phyloP scores from a whole-genome alignment of 2,113 vertebrate genomes.

The Rhabdornis inornatus region DNA sequence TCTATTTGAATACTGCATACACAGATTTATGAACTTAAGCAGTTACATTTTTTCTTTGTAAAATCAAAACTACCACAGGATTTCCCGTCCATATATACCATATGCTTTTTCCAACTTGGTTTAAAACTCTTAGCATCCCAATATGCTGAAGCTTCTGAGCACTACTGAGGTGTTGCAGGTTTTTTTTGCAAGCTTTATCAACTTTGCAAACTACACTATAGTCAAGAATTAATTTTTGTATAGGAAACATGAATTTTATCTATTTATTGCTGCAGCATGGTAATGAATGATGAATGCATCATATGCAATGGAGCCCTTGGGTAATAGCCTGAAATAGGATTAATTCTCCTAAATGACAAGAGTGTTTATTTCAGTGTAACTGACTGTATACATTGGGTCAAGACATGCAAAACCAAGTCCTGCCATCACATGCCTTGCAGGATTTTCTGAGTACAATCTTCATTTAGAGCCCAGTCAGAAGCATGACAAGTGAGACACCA shows the following conservation, averaged over 20 bases:
- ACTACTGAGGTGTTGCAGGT: neutral
- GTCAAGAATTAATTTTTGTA: neutral
- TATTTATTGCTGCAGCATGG: neutral
- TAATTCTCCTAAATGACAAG: constrained; percentile 32
- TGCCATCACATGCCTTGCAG: neutral
- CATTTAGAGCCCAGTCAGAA: neutral
- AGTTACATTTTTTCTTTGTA: neutral
- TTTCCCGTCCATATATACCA: constrained; percentile 37
- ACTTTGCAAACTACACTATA: neutral
- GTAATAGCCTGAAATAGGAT: constrained; percentile 13
- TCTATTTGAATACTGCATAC: neutral
- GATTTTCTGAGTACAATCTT: neutral
- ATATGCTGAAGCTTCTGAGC: neutral
- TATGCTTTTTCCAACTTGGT: constrained; percentile 9
- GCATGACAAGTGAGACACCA: constrained; percentile 1
- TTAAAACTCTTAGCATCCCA: neutral
- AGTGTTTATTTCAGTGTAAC: neutral
- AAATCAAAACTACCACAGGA: constrained; percentile 49
- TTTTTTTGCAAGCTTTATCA: neutral
- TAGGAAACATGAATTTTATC: neutral
- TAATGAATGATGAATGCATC: neutral
- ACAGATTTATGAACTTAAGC: constrained; percentile 49
- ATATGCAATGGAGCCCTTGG: neutral
- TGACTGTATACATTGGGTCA: neutral
- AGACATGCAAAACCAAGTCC: neutral